phyloP scores from a whole-genome alignment of 2,888 invertebrate species.

The Lutraria lutraria region DNA sequence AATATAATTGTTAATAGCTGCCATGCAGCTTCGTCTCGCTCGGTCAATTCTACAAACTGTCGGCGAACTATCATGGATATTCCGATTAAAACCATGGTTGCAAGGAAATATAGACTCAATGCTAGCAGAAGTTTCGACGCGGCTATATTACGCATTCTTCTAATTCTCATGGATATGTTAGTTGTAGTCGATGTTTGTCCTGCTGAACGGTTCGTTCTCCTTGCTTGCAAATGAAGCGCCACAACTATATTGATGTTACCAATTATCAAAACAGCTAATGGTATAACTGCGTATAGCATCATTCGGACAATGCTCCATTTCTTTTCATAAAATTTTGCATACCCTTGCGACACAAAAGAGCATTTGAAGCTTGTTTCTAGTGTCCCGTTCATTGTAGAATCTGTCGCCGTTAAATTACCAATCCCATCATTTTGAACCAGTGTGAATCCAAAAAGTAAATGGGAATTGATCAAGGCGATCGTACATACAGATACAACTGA shows the following conservation, averaged over 20 bases:
- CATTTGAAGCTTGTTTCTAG: background rate
- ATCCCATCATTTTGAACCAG: background rate
- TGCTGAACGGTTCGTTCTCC: background rate
- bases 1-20: conserved; percentile 24
- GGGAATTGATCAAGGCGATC: conserved; percentile 8
- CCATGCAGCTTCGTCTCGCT: background rate
- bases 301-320: background rate
- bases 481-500: background rate
- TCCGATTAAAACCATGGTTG: conserved; percentile 17
- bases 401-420: background rate
- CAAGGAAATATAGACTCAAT: conserved; percentile 23
- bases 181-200: background rate
- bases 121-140: conserved; percentile 33
- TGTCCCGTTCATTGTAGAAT: background rate
- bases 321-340: background rate
- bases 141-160: conserved; percentile 3
- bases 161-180: background rate
- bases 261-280: background rate
- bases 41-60: background rate
- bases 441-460: background rate
- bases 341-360: background rate
- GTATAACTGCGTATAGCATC: background rate
- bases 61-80: conserved; percentile 18
- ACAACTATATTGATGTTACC: background rate
- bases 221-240: background rate